Evolutionary conservation across 2,113 vertebrate species (phyloP).

Genomic region (Cettia cetti): DNA sequence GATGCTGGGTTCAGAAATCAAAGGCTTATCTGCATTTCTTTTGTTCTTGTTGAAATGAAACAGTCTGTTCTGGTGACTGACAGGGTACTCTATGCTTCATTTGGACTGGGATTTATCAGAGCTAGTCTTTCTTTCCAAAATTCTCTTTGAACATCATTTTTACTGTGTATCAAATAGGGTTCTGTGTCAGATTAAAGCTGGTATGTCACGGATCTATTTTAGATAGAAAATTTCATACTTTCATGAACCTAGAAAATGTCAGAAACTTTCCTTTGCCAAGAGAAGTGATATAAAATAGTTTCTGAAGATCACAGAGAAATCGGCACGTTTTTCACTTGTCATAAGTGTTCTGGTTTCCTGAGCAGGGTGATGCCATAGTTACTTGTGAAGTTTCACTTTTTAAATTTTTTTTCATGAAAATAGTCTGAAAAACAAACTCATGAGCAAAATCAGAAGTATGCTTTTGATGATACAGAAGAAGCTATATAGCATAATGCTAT

Average conservation of each 20-base stretch:
- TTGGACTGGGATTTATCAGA: background rate
- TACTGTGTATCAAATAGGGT: background rate
- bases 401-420: background rate
- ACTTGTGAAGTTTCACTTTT: background rate
- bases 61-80: background rate
- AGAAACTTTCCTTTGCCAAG: background rate
- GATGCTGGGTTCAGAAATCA: background rate
- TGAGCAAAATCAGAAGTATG: background rate
- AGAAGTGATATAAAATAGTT: background rate
- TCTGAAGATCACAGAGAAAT: slow-evolving; percentile 3
- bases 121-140: background rate
- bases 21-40: background rate
- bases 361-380: background rate
- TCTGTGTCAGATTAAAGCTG: slow-evolving; percentile 4
- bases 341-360: background rate
- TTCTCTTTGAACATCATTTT: background rate
- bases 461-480: background rate
- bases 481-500: background rate
- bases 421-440: background rate
- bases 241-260: background rate
- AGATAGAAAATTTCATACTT: slow-evolving; percentile 2
- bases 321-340: background rate
- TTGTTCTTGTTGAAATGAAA: background rate
- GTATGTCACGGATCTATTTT: slow-evolving; percentile 3
- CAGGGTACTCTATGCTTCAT: background rate